Evolutionary conservation across 2,113 vertebrate genomes (phyloP), one percentile per base, ranked within the genome.

Genomic region (Otocyon megalotis): DNA sequence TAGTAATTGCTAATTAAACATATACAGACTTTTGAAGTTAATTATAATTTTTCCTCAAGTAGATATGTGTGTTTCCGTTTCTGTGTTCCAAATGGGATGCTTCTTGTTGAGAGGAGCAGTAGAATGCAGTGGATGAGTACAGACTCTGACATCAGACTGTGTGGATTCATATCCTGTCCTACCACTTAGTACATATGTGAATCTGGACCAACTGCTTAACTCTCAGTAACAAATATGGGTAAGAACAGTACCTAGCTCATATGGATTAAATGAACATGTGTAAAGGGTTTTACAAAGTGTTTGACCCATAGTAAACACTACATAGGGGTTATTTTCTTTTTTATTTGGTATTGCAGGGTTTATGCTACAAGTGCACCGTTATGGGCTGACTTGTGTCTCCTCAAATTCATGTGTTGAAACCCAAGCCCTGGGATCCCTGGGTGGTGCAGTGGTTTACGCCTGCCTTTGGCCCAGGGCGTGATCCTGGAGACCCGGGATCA

Each of bases 51-150:
- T 89, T 81, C 30, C 30, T 96, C 58, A 88, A 76, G 43, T 80
- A 92, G 72, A 74, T 28, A 80, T 53, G 35, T 86, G 30, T 80
- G 43, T 95, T 97, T 95, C 84, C 62, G 28, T 85, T 81, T 96
- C 80, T 94, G 94, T 96, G 50, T 22, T 89, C 72, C 84, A 97
- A 87, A 63, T 3, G 7, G 62, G 30, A 58, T 76, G 16, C 26
- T 90, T 94, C 24, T 77, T 58, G 72, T 53, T 86, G 63, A 62
- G 72, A 85, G 9, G 30, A 13, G 43, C 20, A 22, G 50, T 69
- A 1, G 90, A 48, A 80, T 63, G 56, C 2, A 50, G 30, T 82
- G 60, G n/a, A 37, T 69, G 60, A 63, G 37, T 56, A 62, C 0
- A 89, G 72, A 63, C 28, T 69, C n/a, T 20, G 54, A 32, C 19